Base-by-base conservation (phyloP, 2,888 invertebrate species). In the Melinaea marsaeus region DNA sequence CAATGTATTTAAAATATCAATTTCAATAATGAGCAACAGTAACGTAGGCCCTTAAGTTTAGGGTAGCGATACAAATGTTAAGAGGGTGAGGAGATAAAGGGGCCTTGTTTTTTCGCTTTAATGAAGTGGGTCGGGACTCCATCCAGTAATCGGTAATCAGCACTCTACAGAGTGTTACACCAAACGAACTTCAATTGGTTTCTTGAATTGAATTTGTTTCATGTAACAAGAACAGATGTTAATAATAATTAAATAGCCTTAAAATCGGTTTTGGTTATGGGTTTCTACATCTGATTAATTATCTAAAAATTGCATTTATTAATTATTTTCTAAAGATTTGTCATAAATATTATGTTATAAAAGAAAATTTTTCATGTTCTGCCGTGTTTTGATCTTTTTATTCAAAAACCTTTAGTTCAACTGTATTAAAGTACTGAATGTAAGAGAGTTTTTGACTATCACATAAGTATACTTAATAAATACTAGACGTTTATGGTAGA, bases 91-190 rank as follows among this genome's bases (percentile, higher is more conserved):
- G 79, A 81, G 81, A 81, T 84, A 82, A 82, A 82, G 78, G 72
- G 75, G 77, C 70, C 72, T 80, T 85, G 87, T 85, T 89, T 89
- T 88, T 83, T 84, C 79, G 85, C 76, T 72, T 79, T 88, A 89
- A 89, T 89, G 89, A 88, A 88, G 88, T 84, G 84, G 86, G 85
- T 76, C 77, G 80, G 76, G 78, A 79, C 78, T 76, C 67, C 74
- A 71, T 73, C 81, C 83, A 85, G 85, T 84, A 85, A 82, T 83
- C 82, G 81, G 83, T 84, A 70, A 70, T 71, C 67, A 71, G 64
- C 66, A 68, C 66, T 66, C 62, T 62, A 22, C 64, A 60, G 65
- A 34, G 54, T 32, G 59, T 60, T 62, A 58, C 55, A 62, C 22
- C 22, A 22, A 22, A 56, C 54, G 33, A 64, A 59, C 61, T 60